Conservation (phyloP, 2,113 vertebrate species). For the Myrmophylax atrothorax region DNA sequence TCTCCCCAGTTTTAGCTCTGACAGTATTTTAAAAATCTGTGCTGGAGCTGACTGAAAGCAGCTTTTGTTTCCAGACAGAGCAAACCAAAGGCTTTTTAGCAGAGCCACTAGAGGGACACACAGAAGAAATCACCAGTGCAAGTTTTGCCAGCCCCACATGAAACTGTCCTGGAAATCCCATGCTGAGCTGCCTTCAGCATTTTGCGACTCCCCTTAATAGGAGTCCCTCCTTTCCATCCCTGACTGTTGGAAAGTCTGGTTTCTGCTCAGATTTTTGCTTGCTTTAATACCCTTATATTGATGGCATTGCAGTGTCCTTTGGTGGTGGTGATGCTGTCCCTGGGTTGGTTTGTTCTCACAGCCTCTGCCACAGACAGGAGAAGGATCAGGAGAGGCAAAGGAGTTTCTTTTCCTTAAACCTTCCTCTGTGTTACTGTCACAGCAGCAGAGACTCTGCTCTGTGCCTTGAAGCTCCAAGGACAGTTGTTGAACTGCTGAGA, state of each 20-base stretch:
- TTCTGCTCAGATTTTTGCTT: background rate
- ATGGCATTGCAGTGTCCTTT: background rate
- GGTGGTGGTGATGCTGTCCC: background rate
- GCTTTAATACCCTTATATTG: background rate
- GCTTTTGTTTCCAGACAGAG: background rate
- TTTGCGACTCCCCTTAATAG: background rate
- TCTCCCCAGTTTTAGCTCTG: background rate
- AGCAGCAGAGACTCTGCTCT: background rate
- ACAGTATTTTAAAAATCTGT: background rate
- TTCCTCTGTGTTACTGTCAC: background rate
- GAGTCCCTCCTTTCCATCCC: background rate
- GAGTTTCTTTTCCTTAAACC: background rate
- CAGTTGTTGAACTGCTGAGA: background rate
- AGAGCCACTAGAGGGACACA: background rate
- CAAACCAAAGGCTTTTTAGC: background rate
- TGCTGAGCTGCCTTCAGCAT: background rate
- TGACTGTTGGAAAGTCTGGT: background rate
- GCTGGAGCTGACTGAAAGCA: background rate
- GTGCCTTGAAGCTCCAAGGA: background rate
- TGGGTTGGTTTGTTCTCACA: background rate
- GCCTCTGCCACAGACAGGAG: fast-evolving
- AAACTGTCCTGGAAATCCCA: background rate
- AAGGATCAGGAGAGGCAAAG: background rate
- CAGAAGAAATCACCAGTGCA: background rate
- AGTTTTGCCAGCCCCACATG: background rate